Base-by-base conservation (phyloP, 2,888 invertebrate genomes). In the Tenthredo livida region DNA sequence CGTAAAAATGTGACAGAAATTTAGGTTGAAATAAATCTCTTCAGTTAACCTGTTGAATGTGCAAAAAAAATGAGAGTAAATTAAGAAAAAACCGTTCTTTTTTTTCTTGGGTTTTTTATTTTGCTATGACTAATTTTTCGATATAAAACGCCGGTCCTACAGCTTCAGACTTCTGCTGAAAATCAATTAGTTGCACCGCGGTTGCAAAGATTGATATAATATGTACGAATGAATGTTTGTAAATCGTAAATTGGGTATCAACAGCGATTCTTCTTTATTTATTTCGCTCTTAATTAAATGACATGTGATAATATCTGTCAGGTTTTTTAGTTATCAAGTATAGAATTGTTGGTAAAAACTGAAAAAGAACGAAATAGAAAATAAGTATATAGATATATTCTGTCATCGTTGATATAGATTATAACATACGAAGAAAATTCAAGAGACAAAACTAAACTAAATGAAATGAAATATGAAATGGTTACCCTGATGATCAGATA, bases 1-100 rank as follows among this genome's bases (percentile, higher is more conserved):
- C 9, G 3, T 29, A 5, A 65, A 65, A 4, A 29, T 25, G 12
- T 65, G 65, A 65, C 12, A n/a, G n/a, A 29, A 29, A 65, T n/a
- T n/a, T 29, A 65, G 29, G 15, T 29, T 29, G 29, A 65, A 29
- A 65, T 12, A 15, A n/a, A 50, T 50, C 50, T n/a, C 50, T 6
- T 50, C 50, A 6, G 61, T 61, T 61, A 25, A 61, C 61, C 61
- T 61, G 61, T 37, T 70, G 70, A 33, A 70, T 37, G 70, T 37
- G 33, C 4, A 58, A 21, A 21, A 58, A 61, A 25, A 61, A 25
- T 5, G 33, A 25, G 6, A 61, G 7, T 21, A 61, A 25, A 61
- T 21, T 7, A 25, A 61, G 21, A 1, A 9, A n/a, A 61, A 10
- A 61, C n/a, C 0, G 10, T 2, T 33, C 29, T 33, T 2, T 33